A percentile compares a stretch with the other conserved stretches of the same genome.
Evolutionary conservation across 2,888 invertebrate genomes (phyloP).

Genomic region (Catocala fraxini): DNA sequence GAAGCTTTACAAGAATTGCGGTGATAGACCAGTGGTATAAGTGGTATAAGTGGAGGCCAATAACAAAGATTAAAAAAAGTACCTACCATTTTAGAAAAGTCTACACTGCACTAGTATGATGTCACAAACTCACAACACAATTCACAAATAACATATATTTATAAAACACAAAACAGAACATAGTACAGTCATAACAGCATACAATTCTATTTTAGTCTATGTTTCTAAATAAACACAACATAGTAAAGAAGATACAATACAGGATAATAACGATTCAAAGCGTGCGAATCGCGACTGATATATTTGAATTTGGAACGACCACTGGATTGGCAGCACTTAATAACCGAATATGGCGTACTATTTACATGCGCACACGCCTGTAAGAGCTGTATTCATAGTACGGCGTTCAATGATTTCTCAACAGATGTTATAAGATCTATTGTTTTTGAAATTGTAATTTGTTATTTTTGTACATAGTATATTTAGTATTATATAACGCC

Average conservation of each 20-base stretch:
- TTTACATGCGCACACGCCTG: constrained; percentile 26
- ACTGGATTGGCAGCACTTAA: constrained; percentile 39
- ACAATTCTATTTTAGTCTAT: too few species aligned
- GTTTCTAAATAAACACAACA: too few species aligned
- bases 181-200: too few species aligned
- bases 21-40: too few species aligned
- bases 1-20: too few species aligned
- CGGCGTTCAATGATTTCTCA: background rate
- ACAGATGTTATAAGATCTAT: too few species aligned
- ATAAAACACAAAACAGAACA: too few species aligned
- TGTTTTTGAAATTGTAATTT: too few species aligned
- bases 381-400: constrained; percentile 22
- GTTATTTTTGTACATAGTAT: too few species aligned
- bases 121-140: constrained; percentile 11
- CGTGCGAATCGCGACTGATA: constrained; percentile 33
- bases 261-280: background rate
- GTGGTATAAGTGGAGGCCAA: too few species aligned
- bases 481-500: too few species aligned
- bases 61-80: background rate
- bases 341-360: constrained; percentile 11
- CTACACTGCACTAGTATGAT: background rate
- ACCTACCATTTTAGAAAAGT: constrained; percentile 1
- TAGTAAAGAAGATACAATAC: background rate
- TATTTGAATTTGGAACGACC: constrained; percentile 47
- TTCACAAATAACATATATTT: too few species aligned